These are phyloP conservation scores for Halichoeres trimaculatus DNA, from an alignment of 2,113 vertebrate genomes.

Conservation along the genomic window DNA sequence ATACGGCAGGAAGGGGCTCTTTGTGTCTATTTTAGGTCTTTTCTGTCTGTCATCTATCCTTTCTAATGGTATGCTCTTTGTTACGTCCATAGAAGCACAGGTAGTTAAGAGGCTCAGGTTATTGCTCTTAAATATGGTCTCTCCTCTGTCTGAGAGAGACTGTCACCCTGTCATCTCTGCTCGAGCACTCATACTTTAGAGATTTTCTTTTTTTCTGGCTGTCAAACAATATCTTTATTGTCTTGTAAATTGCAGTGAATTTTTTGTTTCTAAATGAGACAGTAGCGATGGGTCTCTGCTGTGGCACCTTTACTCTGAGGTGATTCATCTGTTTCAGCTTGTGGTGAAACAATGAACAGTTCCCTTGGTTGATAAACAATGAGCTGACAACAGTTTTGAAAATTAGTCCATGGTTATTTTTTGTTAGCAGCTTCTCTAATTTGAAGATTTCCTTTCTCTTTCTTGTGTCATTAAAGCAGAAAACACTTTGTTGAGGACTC, in stretches of 20 bases:
- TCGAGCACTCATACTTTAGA: constrained; percentile 61
- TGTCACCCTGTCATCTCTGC: constrained; percentile 70
- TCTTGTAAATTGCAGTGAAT: constrained; percentile 36
- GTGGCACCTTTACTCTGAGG: background rate
- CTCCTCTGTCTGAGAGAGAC: constrained; percentile 11
- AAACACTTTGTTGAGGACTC: background rate
- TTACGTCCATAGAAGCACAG: constrained; percentile 37
- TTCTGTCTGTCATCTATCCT: constrained; percentile 61
- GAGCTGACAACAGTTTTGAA: background rate
- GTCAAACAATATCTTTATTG: constrained; percentile 13
- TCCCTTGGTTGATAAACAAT: background rate
- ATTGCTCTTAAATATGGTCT: constrained; percentile 57
- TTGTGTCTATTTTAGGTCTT: constrained; percentile 26
- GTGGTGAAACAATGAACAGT: background rate
- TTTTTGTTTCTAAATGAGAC: constrained; percentile 21
- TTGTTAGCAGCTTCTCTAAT: background rate
- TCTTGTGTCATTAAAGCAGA: background rate
- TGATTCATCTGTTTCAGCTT: background rate
- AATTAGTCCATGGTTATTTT: background rate
- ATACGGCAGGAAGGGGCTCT: constrained; percentile 35
- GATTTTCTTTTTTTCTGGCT: constrained; percentile 58
- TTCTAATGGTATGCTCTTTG: constrained; percentile 66
- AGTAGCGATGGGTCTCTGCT: background rate
- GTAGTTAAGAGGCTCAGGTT: constrained; percentile 67
- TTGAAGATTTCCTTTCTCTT: background rate